These are phyloP conservation scores for Epirrhoe tristata DNA, from an alignment of 2,888 invertebrate species.

Conservation along the genomic window DNA sequence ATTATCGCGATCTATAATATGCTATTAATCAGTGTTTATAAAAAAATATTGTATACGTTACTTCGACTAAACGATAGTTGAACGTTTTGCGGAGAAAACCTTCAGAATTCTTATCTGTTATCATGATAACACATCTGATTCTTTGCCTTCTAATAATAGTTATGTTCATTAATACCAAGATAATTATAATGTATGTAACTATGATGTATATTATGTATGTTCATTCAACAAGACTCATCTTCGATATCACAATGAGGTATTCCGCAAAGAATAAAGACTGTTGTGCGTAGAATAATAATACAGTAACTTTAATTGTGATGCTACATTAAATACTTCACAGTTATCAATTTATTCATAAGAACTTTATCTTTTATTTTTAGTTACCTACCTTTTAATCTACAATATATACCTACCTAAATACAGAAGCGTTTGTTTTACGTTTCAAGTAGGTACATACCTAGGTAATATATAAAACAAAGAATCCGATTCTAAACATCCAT, in stretches of 20 bases:
- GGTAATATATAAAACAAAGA: too few relatives aligned
- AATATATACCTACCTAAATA: too few relatives aligned
- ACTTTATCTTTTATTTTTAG: neutral
- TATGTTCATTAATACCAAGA: neutral
- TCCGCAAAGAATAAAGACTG: constrained; percentile 9
- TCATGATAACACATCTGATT: neutral
- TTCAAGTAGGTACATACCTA: too few relatives aligned
- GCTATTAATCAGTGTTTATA: too few relatives aligned
- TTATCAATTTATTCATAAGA: neutral
- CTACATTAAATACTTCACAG: constrained; percentile 1
- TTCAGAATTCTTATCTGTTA: neutral
- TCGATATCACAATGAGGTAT: neutral
- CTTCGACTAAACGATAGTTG: neutral
- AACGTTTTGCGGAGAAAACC: neutral
- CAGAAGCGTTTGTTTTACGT: too few relatives aligned
- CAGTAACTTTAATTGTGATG: constrained; percentile 19
- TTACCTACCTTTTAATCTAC: neutral
- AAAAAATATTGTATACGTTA: too few relatives aligned
- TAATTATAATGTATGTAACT: neutral
- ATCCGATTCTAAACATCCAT: too few relatives aligned
- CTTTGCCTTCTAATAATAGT: neutral
- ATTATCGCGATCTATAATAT: too few relatives aligned
- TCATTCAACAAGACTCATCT: neutral
- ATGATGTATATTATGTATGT: neutral
- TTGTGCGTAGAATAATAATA: constrained; percentile 12